These are phyloP conservation scores for Dipodomys spectabilis DNA, from an alignment of 2,113 vertebrate genomes.

Conservation along the genomic window DNA sequence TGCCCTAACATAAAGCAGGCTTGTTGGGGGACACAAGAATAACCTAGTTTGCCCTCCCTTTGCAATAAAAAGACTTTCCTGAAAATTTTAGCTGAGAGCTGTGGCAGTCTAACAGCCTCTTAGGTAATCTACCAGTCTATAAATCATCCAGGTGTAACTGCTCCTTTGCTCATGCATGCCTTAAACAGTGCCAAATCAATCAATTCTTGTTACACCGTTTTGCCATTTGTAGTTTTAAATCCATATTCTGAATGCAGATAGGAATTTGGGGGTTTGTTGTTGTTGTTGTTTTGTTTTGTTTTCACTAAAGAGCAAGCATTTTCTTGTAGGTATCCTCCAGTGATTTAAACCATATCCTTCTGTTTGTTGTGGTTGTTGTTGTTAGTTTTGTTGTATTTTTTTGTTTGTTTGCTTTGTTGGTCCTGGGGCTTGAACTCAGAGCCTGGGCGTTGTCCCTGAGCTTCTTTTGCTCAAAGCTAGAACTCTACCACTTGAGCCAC, in stretches of 20 bases:
- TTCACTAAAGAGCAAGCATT: neutral
- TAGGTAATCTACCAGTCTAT: neutral
- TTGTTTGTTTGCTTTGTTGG: too few species aligned
- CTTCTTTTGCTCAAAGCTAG: too few species aligned
- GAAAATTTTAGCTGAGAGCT: neutral
- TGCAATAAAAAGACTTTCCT: neutral
- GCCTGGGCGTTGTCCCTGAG: too few species aligned
- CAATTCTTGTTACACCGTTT: neutral
- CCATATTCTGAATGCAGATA: neutral
- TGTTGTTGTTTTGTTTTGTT: neutral
- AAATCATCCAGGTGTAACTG: accelerated
- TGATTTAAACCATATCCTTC: neutral
- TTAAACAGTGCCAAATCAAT: neutral
- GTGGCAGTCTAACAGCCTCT: neutral
- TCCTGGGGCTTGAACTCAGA: too few species aligned
- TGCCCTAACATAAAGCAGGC: neutral
- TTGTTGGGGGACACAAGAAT: neutral
- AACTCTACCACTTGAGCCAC: too few species aligned
- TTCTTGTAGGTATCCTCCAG: neutral
- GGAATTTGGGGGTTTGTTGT: neutral
- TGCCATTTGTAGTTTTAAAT: neutral
- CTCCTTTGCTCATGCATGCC: neutral
- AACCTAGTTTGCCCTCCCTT: neutral
- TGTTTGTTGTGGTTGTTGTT: neutral
- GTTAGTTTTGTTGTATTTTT: too few species aligned